These are phyloP conservation scores for Rousettus leschenaultii DNA, from an alignment of 2,113 vertebrate genomes.

Conservation along the genomic window DNA sequence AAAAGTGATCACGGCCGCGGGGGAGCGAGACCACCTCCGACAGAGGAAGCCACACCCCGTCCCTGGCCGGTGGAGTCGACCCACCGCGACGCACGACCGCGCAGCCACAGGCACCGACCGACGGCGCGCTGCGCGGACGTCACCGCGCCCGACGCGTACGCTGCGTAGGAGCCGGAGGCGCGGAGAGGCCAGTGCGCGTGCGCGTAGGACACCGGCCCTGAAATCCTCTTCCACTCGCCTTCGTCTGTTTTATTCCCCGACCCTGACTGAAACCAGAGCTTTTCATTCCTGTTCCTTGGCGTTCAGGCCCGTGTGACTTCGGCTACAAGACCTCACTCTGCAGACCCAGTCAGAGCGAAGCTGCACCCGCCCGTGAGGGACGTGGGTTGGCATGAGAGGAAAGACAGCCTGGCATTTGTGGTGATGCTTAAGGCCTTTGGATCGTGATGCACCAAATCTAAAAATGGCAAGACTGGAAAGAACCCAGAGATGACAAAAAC, in stretches of 20 bases:
- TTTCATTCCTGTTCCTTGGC: rapidly evolving
- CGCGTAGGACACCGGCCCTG: rapidly evolving
- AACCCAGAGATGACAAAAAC: background rate
- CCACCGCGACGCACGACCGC: rapidly evolving
- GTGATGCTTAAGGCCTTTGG: background rate
- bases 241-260: rapidly evolving
- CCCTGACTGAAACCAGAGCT: rapidly evolving
- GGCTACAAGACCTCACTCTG: background rate
- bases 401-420: background rate
- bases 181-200: rapidly evolving
- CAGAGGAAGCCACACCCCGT: background rate
- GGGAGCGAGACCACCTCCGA: rapidly evolving
- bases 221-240: too few relatives aligned
- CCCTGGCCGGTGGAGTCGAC: rapidly evolving
- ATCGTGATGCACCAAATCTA: background rate
- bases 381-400: background rate
- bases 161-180: rapidly evolving
- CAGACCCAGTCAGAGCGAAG: background rate
- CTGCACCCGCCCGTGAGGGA: background rate
- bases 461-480: background rate
- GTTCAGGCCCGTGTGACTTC: background rate
- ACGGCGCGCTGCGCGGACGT: background rate
- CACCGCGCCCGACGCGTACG: background rate
- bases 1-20: rapidly evolving
- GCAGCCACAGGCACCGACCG: rapidly evolving